Conservation (phyloP, 2,113 vertebrate genomes). For the Camelus dromedarius region DNA sequence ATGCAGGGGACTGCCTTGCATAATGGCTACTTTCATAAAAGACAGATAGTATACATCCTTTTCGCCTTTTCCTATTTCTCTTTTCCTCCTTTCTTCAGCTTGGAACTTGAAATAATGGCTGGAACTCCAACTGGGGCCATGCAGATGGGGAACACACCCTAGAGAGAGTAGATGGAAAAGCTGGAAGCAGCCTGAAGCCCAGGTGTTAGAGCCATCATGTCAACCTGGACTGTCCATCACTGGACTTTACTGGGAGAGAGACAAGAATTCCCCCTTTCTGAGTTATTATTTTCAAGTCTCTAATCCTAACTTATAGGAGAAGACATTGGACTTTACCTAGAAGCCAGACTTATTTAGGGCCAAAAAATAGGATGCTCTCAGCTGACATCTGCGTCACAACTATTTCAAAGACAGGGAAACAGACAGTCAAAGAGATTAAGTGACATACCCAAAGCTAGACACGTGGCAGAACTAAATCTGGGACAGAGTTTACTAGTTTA, state of each 20-base stretch:
- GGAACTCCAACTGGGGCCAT: neutral
- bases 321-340: neutral
- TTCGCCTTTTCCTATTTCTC: neutral
- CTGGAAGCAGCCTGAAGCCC: neutral
- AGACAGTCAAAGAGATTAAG: neutral
- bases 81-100: neutral
- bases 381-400: neutral
- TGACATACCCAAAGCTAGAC: neutral
- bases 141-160: neutral
- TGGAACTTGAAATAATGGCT: neutral
- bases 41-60: neutral
- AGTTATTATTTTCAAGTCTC: neutral
- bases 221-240: neutral
- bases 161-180: neutral
- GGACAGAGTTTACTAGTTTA: neutral
- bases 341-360: neutral
- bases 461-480: neutral
- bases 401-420: conserved; percentile 18
- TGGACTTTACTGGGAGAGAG: neutral
- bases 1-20: neutral
- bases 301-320: neutral
- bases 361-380: neutral
- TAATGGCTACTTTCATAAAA: conserved; percentile 32
- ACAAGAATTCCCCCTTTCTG: neutral
- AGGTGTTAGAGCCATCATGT: neutral